Base-by-base conservation (phyloP, 1,140 invertebrate genomes). In the Pissodes strobi region DNA sequence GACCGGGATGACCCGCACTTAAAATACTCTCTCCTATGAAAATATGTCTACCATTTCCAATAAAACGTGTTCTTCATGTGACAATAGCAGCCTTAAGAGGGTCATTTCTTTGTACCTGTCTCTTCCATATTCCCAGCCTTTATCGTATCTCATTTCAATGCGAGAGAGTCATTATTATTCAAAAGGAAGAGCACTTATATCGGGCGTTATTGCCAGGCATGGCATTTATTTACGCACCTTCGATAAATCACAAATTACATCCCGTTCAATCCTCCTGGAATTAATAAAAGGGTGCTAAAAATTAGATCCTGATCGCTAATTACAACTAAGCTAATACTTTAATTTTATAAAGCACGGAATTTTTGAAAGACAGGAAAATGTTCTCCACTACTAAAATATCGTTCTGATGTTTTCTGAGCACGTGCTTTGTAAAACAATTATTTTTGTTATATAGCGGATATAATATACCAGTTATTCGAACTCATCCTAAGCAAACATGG, bases 41-140 rank as follows among this genome's bases (percentile, higher is more conserved):
- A 51, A 61, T 61, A 61, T 61, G 37, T 61, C 34, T 27, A 45
- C 58, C 58, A 61, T 51, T 61, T 61, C 46, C 48, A 61, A 61
- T 61, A 61, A 57, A 61, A 61, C 46, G 46, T 51, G 27, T 61
- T 61, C 45, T 19, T 39, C 34, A 27, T 51, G 45, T 34, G 48
- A 51, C 58, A 61, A 61, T 61, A 15, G 58, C 46, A n/a, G 45
- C 46, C 58, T 61, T 61, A 61, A 61, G 46, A 61, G 58, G 58
- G 58, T 61, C 58, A 61, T 61, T 60, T 61, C 58, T 61, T 61
- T 61, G 58, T 61, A 61, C 58, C 58, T 61, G 46, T 61, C 58
- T 46, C 46, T 61, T 61, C 37, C 58, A 51, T 61, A 61, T 61
- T 61, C 58, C 58, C 34, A 43, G 27, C 48, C 58, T 61, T 61